Evolutionary conservation across 1,140 invertebrate genomes (phyloP).

Genomic region (Arion vulgaris): DNA sequence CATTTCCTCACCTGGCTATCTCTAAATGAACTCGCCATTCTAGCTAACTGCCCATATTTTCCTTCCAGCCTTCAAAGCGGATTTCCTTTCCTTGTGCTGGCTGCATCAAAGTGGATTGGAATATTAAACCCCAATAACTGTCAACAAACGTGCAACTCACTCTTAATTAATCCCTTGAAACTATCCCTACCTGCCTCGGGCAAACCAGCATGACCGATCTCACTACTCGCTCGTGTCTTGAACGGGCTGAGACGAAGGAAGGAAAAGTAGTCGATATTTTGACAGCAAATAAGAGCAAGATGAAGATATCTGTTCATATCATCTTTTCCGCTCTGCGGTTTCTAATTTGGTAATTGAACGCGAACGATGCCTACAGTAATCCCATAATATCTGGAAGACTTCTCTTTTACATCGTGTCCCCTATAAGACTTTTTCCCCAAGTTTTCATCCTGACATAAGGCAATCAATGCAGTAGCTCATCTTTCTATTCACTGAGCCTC

Average conservation of each 20-base stretch:
- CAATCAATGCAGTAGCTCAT: neutral
- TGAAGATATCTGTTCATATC: neutral
- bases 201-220: neutral
- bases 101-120: neutral
- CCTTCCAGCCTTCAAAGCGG: constrained; percentile 2
- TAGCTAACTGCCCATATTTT: neutral
- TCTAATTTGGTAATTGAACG: constrained; percentile 1
- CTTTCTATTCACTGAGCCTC: neutral
- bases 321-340: constrained; percentile 6
- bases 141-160: constrained; percentile 5
- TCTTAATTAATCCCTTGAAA: neutral
- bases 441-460: neutral
- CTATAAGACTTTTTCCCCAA: neutral
- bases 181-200: constrained; percentile 1
- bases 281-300: neutral
- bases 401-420: neutral
- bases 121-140: constrained; percentile 12
- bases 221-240: neutral
- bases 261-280: neutral
- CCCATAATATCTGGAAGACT: neutral
- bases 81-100: neutral
- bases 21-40: neutral
- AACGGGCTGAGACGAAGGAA: neutral
- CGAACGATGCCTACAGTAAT: neutral
- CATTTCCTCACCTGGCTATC: neutral